phyloP scores from a whole-genome alignment of 2,113 vertebrate genomes.

The Australoheros scitulus region DNA sequence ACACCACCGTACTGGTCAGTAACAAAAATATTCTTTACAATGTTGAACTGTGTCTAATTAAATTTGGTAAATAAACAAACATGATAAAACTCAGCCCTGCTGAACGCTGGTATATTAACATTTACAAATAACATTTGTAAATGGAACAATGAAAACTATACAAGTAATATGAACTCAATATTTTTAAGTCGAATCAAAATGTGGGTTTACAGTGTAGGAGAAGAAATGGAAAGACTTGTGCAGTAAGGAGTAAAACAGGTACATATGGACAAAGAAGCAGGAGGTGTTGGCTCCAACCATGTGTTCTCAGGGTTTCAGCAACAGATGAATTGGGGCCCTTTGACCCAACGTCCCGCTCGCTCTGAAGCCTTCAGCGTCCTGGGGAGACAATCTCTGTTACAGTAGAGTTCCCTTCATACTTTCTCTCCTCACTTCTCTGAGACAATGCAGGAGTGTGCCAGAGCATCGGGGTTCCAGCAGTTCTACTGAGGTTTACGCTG shows the following conservation, averaged over 20 bases:
- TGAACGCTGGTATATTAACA: too few relatives aligned
- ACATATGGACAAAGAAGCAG: neutral
- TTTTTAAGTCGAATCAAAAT: too few relatives aligned
- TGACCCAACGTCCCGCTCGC: conserved; percentile 44
- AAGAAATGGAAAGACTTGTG: neutral
- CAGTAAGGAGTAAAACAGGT: neutral
- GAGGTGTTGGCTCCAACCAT: conserved; percentile 8
- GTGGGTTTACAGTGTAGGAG: too few relatives aligned
- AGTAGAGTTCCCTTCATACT: conserved; percentile 18
- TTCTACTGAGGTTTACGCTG: conserved; percentile 58
- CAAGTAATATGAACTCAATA: too few relatives aligned
- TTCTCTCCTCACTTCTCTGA: conserved; percentile 26
- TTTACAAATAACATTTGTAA: too few relatives aligned
- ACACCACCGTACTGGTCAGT: too few relatives aligned
- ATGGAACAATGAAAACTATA: too few relatives aligned
- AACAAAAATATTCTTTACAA: too few relatives aligned
- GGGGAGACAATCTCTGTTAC: conserved; percentile 27
- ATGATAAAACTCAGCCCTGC: too few relatives aligned
- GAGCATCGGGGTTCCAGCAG: conserved; percentile 47
- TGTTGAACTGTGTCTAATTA: too few relatives aligned
- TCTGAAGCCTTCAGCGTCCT: conserved; percentile 46
- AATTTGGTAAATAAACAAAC: too few relatives aligned
- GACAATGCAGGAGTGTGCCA: conserved; percentile 64
- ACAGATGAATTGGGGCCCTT: conserved; percentile 48
- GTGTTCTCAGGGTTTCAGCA: conserved; percentile 28